phyloP scores from a whole-genome alignment of 2,797 vertebrate genomes.

The Poeciliopsis paucimaculata region DNA sequence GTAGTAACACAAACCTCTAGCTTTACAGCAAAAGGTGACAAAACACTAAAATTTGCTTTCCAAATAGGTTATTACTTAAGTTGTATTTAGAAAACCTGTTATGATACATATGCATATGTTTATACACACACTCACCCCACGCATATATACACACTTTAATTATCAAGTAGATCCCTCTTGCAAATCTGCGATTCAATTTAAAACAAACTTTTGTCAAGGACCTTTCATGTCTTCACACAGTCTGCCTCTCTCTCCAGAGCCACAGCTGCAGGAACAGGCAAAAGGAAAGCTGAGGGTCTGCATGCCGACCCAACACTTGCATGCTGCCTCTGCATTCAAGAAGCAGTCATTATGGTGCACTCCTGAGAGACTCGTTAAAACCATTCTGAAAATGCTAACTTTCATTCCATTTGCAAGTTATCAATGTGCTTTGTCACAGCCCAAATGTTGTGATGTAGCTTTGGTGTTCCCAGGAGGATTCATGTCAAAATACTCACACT shows the following conservation, averaged over 20 bases:
- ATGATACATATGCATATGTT: not conserved
- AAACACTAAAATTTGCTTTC: not conserved
- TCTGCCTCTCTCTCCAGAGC: slow-evolving; percentile 62
- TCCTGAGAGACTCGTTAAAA: slow-evolving; percentile 77
- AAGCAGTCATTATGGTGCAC: slow-evolving; percentile 69
- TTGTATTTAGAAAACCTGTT: not conserved
- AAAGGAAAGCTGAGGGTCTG: slow-evolving; percentile 58
- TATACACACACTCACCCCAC: too few species aligned
- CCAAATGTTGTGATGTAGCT: slow-evolving; percentile 71
- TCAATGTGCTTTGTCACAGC: slow-evolving; percentile 70
- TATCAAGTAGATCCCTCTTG: slow-evolving; percentile 55
- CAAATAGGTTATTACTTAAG: not conserved
- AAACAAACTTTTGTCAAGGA: slow-evolving; percentile 71
- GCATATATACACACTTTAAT: slow-evolving; percentile 29
- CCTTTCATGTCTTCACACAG: slow-evolving; percentile 62
- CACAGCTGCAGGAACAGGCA: slow-evolving; percentile 65
- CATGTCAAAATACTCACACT: slow-evolving; percentile 48
- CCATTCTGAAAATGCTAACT: slow-evolving; percentile 74
- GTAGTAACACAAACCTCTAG: not conserved
- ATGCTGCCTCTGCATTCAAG: slow-evolving; percentile 26
- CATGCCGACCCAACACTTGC: slow-evolving; percentile 50
- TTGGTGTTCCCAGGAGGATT: slow-evolving; percentile 40
- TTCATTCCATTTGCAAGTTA: slow-evolving; percentile 75
- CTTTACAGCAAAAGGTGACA: not conserved
- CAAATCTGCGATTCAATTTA: slow-evolving; percentile 40